Evolutionary conservation across 2,888 invertebrate genomes (phyloP).

Genomic region (Noctuana brunneofusca): DNA sequence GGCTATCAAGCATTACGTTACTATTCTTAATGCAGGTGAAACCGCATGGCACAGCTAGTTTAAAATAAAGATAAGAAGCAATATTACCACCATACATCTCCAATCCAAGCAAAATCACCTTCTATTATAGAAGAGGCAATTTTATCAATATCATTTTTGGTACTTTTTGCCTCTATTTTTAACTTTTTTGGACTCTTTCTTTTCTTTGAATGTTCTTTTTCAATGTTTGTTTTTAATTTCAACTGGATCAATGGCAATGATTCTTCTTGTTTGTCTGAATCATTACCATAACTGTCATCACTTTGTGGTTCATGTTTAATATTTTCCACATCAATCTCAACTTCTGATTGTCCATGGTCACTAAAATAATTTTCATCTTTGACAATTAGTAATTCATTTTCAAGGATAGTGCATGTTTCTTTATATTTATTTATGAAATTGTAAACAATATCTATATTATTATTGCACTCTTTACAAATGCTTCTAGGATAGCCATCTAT

Average conservation of each 20-base stretch:
- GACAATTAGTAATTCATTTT: constrained; percentile 51
- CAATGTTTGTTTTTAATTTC: constrained; percentile 39
- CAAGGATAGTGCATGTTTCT: constrained; percentile 56
- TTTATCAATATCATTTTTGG: constrained; percentile 50
- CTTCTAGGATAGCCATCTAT: constrained; percentile 63
- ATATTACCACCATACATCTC: constrained; percentile 73
- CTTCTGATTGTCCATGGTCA: constrained; percentile 39
- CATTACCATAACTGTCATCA: constrained; percentile 38
- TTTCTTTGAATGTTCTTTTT: constrained; percentile 33
- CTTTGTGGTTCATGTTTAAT: constrained; percentile 52
- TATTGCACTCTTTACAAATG: constrained; percentile 63
- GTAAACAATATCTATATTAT: constrained; percentile 52
- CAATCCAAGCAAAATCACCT: constrained; percentile 69
- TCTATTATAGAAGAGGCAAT: constrained; percentile 70
- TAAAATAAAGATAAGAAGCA: constrained; percentile 33
- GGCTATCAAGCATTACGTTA: too few relatives aligned
- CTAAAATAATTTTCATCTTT: constrained; percentile 53
- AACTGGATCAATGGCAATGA: constrained; percentile 33
- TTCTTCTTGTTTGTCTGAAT: constrained; percentile 38
- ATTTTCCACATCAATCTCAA: constrained; percentile 46
- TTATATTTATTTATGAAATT: constrained; percentile 64
- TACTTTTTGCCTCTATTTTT: constrained; percentile 39
- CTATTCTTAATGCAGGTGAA: too few relatives aligned
- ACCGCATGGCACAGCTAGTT: too few relatives aligned
- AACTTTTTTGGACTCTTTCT: constrained; percentile 36